Percentiles rank a stretch among this genome's conserved stretches.
These are phyloP conservation scores for Athalia cordata DNA, from an alignment of 2,888 invertebrate genomes.

Conservation along the genomic window DNA sequence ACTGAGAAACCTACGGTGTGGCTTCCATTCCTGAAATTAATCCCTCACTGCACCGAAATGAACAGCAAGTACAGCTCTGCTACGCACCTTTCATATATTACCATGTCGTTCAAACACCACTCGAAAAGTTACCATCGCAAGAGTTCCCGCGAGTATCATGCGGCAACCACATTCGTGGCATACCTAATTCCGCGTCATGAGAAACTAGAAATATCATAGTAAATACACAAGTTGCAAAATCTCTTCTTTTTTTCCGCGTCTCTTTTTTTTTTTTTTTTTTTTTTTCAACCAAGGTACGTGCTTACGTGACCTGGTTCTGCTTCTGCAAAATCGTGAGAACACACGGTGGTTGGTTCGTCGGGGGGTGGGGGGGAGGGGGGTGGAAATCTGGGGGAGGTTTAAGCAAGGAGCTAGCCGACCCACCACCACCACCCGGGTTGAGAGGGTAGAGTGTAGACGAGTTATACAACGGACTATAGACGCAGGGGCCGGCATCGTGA, in stretches of 20 bases:
- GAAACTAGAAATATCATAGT: no score
- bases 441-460: constrained; percentile 36
- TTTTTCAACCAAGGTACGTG: not conserved
- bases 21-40: constrained; percentile 10
- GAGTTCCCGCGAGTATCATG: not conserved
- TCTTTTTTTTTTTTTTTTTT: not conserved
- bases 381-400: not conserved
- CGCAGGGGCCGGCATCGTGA: constrained; percentile 59
- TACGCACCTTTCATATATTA: not conserved
- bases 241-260: constrained; percentile 1
- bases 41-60: not conserved
- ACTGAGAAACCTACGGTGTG: no score
- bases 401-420: constrained; percentile 33
- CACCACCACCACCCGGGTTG: constrained; percentile 13
- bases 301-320: constrained; percentile 16
- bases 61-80: not conserved
- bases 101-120: constrained; percentile 24
- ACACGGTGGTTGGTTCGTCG: no score
- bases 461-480: constrained; percentile 42
- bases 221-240: not conserved
- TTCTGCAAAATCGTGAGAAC: not conserved
- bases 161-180: not conserved
- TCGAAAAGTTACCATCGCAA: not conserved
- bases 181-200: not conserved
- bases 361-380: no score